Conservation (phyloP, 1,140 invertebrate genomes). For the Telenomus remus region DNA sequence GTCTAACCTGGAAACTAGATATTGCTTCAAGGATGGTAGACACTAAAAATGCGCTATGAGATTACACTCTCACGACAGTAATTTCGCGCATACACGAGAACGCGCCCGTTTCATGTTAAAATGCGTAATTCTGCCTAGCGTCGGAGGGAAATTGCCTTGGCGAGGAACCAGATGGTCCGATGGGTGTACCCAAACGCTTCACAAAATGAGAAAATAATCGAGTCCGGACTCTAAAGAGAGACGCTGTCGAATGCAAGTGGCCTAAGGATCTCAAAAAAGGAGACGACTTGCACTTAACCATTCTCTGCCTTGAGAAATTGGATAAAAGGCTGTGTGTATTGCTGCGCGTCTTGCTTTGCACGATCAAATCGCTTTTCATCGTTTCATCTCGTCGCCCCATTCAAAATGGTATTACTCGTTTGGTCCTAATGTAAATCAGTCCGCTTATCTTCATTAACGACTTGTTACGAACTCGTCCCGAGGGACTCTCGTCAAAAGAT, state of each 20-base stretch:
- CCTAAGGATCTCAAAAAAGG: slow-evolving; percentile 34
- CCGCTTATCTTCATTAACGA: slow-evolving; percentile 23
- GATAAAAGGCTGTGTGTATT: slow-evolving; percentile 52
- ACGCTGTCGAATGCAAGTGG: slow-evolving; percentile 55
- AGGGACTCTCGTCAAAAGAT: slow-evolving; percentile 38
- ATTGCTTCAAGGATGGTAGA: slow-evolving; percentile 51
- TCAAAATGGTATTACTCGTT: slow-evolving; percentile 47
- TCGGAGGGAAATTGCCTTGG: slow-evolving; percentile 59
- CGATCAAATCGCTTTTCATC: slow-evolving; percentile 40
- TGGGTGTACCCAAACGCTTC: slow-evolving; percentile 57
- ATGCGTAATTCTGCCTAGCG: slow-evolving; percentile 53
- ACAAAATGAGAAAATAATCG: slow-evolving; percentile 61
- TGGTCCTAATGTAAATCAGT: slow-evolving; percentile 55
- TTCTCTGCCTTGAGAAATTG: slow-evolving; percentile 37
- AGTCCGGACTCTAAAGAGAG: slow-evolving; percentile 50
- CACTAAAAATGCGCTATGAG: slow-evolving; percentile 55
- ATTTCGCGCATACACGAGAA: slow-evolving; percentile 56
- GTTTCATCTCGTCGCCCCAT: slow-evolving; percentile 44
- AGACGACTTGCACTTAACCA: slow-evolving; percentile 44
- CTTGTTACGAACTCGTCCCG: slow-evolving; percentile 31
- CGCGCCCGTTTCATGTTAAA: slow-evolving; percentile 50
- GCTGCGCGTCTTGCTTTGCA: slow-evolving; percentile 30
- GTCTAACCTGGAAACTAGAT: slow-evolving; percentile 44
- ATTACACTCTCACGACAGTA: slow-evolving; percentile 58
- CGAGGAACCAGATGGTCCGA: slow-evolving; percentile 59